Percentiles rank a stretch among this genome's conserved stretches.
Evolutionary conservation across 2,888 invertebrate species (phyloP).

Genomic region (Caenorhabditis becei): DNA sequence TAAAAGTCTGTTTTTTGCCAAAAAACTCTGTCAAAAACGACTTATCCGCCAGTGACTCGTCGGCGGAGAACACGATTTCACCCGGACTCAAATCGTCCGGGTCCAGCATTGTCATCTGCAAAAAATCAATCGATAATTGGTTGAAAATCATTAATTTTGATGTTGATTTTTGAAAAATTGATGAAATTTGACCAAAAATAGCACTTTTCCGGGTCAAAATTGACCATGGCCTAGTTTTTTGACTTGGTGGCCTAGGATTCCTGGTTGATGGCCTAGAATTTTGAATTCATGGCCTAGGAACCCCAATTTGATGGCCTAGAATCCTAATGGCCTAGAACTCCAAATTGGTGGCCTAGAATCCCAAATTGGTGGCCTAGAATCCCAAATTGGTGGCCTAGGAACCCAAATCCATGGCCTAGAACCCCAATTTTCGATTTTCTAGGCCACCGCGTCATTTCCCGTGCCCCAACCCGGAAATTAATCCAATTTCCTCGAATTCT

Average conservation of each 20-base stretch:
- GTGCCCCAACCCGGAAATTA: neutral
- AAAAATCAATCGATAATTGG: slow-evolving; percentile 1
- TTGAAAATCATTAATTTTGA: neutral
- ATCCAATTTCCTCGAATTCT: neutral
- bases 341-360: neutral
- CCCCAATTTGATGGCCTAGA: neutral
- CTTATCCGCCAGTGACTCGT: slow-evolving; percentile 37
- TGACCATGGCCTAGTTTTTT: too few species aligned
- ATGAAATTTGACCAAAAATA: too few species aligned
- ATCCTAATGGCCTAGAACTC: slow-evolving; percentile 1
- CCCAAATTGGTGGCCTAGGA: too few species aligned
- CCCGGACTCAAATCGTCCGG: slow-evolving; percentile 62
- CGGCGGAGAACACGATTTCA: slow-evolving; percentile 56
- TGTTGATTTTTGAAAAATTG: neutral
- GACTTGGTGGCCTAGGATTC: too few species aligned
- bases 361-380: too few species aligned
- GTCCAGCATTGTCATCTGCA: slow-evolving; percentile 67
- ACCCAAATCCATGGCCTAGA: too few species aligned
- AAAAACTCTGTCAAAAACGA: slow-evolving; percentile 51
- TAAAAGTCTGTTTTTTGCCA: slow-evolving; percentile 38
- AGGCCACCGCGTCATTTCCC: neutral
- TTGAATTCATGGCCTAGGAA: neutral
- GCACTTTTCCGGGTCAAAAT: too few species aligned
- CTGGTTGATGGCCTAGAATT: neutral
- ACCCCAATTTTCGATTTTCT: neutral